Base-by-base conservation (phyloP, 2,113 vertebrate genomes). In the Sapajus apella region DNA sequence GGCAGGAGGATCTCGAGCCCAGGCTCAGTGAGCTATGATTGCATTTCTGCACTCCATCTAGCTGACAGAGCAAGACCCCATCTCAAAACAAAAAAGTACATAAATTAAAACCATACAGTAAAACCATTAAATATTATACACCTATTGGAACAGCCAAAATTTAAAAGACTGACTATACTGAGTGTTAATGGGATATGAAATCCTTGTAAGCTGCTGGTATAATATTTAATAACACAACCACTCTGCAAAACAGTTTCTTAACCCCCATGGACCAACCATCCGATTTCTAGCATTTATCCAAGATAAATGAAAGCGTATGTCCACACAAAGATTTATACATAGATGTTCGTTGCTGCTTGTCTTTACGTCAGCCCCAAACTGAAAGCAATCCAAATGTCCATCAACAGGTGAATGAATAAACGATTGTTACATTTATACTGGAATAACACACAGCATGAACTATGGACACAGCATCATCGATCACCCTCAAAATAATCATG, bases 151-250 rank as follows among this genome's bases (percentile, higher is more conserved):
- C 0, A 23, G 75, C 52, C 21, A 12, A 43, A 64, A 66, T 8
- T 2, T 1, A n/a, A 68, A 68, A 47, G 37, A 35, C 82, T 32
- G 45, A 35, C 43, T 45, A 1, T 13, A 17, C 25, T 0, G 0
- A 45, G 21, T 6, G 5, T 0, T 12, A 35, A 68, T 0, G 6
- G 50, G 47, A 45, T 10, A 6, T 27, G n/a, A 43, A 27, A 30
- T 25, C 1, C 37, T 37, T 6, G 0, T 2, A 47, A 18, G 17
- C 32, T 2, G 3, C 68, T 17, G 16, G 4, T 9, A 13, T 30
- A n/a, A 66, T 0, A 10, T 8, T 40, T 23, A 45, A 68, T 12
- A n/a, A 27, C 1, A 8, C 0, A 1, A n/a, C 27, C 8, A 21
- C 12, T 6, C 8, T 8, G 61, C 50, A 18, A 37, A 56, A 64